Evolutionary conservation across 2,113 vertebrate genomes (phyloP).

Genomic region (Todiramphus saurophagus): DNA sequence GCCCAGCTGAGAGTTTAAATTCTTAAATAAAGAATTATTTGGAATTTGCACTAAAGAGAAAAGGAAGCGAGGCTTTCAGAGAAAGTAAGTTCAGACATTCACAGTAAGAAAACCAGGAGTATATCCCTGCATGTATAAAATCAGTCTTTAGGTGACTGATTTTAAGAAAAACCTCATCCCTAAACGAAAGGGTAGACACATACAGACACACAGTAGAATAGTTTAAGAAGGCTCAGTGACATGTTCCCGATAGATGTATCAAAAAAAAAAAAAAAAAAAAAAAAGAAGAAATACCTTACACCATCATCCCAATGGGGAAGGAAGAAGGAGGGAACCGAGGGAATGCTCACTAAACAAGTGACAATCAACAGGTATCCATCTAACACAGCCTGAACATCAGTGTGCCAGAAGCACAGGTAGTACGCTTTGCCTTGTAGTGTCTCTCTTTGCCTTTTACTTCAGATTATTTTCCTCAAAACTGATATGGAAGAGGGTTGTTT

Average conservation of each 20-base stretch:
- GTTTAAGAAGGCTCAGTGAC: neutral
- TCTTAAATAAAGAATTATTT: neutral
- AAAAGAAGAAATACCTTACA: neutral
- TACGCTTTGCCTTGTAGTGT: neutral
- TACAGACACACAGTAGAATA: neutral
- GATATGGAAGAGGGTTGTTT: neutral
- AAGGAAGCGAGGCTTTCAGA: neutral
- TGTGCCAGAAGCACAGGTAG: neutral
- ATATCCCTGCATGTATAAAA: neutral
- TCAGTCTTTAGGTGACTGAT: neutral
- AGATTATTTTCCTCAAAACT: neutral
- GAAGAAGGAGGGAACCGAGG: neutral
- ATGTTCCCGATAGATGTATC: neutral
- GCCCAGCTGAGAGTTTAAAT: neutral
- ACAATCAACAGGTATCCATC: neutral
- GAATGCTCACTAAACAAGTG: neutral
- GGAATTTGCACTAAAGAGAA: neutral
- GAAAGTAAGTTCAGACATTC: neutral
- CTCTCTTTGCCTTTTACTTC: neutral
- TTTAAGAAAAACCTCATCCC: neutral
- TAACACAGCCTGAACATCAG: neutral
- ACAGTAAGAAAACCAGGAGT: neutral
- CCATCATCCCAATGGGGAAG: fast-evolving
- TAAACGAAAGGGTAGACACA: neutral
- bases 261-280: neutral